Conservation (phyloP, 2,113 vertebrate genomes). For the Myiozetetes cayanensis region DNA sequence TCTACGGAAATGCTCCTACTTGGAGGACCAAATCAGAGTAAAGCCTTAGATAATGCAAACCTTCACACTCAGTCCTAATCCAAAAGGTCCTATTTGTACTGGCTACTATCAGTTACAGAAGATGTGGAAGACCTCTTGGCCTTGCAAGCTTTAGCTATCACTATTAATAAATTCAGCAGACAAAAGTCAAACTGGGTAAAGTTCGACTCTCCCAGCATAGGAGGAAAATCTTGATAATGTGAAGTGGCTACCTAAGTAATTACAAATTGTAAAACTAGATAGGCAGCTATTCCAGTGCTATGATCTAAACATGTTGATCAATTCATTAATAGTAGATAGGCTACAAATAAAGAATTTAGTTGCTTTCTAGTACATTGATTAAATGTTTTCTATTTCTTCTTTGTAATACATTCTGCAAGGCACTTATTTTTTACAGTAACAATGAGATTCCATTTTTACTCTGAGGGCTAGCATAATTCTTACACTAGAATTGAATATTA, state of each 20-base stretch:
- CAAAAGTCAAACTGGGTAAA: neutral
- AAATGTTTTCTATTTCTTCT: neutral
- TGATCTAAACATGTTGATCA: neutral
- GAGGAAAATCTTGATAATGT: neutral
- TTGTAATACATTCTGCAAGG: neutral
- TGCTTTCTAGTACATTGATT: neutral
- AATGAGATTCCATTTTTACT: neutral
- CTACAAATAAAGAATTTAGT: neutral
- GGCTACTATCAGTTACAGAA: neutral
- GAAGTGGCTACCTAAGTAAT: neutral
- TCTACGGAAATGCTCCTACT: neutral
- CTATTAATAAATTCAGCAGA: neutral
- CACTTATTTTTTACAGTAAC: neutral
- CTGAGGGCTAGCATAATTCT: neutral
- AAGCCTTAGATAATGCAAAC: neutral
- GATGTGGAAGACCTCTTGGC: neutral
- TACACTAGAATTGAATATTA: neutral
- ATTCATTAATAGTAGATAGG: neutral
- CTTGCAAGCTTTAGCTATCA: neutral
- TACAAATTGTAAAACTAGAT: neutral
- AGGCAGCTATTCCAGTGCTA: neutral
- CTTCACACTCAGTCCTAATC: neutral
- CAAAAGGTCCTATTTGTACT: neutral
- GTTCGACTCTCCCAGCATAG: neutral
- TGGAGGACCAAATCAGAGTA: neutral